A percentile compares a stretch with the other conserved stretches of the same genome.
phyloP scores from a whole-genome alignment of 1,140 invertebrate species.

The Neodiprion pinetum region DNA sequence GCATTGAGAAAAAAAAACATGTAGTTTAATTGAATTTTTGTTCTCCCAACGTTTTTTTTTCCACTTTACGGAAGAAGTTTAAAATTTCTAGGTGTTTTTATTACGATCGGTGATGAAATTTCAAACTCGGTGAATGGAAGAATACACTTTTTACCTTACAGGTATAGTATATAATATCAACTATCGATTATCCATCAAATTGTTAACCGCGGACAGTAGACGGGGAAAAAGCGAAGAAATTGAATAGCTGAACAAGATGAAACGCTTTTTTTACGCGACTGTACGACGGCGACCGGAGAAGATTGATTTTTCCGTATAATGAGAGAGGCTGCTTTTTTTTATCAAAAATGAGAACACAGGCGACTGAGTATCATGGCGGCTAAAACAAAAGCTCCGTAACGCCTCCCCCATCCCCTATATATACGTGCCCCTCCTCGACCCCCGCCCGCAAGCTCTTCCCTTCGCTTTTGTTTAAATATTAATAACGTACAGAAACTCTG shows the following conservation, averaged over 20 bases:
- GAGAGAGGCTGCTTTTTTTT: background rate
- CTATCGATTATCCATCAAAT: background rate
- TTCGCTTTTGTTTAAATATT: slow-evolving; percentile 46
- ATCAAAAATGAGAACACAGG: background rate
- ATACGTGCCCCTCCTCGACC: background rate
- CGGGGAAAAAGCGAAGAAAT: background rate
- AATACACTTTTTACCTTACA: too few species aligned
- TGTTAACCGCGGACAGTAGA: background rate
- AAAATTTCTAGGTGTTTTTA: too few species aligned
- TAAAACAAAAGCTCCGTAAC: background rate
- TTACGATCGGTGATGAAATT: too few species aligned
- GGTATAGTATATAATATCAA: background rate
- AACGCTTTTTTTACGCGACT: background rate
- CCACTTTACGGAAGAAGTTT: background rate
- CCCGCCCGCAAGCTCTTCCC: background rate
- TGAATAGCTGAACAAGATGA: background rate
- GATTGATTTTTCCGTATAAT: slow-evolving; percentile 11
- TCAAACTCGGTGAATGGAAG: too few species aligned
- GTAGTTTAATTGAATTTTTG: background rate
- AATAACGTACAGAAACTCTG: slow-evolving; percentile 37
- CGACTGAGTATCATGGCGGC: slow-evolving; percentile 1
- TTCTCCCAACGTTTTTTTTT: background rate
- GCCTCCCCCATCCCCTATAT: background rate
- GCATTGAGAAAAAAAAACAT: slow-evolving; percentile 25
- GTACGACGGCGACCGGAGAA: background rate